Conservation (phyloP, 2,888 invertebrate species). For the Meandrusa payeni region DNA sequence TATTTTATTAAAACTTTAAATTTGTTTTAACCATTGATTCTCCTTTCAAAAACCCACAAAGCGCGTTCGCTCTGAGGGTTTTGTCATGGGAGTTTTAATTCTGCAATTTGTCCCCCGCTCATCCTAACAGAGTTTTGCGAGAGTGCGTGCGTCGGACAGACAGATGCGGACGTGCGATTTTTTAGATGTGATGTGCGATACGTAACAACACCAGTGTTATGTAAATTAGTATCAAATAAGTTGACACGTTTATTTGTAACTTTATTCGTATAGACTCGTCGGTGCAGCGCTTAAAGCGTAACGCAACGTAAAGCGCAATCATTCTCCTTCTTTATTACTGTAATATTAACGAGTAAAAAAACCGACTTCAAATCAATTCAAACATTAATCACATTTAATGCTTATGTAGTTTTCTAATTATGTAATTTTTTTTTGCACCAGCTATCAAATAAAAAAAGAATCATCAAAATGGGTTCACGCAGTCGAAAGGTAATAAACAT, state of each 20-base stretch:
- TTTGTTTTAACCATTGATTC: background rate
- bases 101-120: constrained; percentile 63
- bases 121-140: constrained; percentile 40
- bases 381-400: no score
- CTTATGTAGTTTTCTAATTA: no score
- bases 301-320: no score
- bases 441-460: no score
- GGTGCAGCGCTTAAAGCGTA: no score
- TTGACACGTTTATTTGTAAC: constrained; percentile 6
- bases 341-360: no score
- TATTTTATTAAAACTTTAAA: no score
- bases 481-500: no score
- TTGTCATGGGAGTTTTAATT: constrained; percentile 58
- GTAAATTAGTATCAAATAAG: constrained; percentile 21
- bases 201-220: constrained; percentile 22
- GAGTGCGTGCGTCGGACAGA: constrained; percentile 39
- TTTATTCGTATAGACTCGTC: background rate
- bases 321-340: no score
- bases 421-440: no score
- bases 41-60: background rate
- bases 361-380: no score
- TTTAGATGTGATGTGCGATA: constrained; percentile 59
- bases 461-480: no score
- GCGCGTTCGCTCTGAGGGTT: background rate
- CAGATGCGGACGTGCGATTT: constrained; percentile 49